Evolutionary conservation across 2,888 invertebrate species (phyloP).

Genomic region (Andrena minutula): DNA sequence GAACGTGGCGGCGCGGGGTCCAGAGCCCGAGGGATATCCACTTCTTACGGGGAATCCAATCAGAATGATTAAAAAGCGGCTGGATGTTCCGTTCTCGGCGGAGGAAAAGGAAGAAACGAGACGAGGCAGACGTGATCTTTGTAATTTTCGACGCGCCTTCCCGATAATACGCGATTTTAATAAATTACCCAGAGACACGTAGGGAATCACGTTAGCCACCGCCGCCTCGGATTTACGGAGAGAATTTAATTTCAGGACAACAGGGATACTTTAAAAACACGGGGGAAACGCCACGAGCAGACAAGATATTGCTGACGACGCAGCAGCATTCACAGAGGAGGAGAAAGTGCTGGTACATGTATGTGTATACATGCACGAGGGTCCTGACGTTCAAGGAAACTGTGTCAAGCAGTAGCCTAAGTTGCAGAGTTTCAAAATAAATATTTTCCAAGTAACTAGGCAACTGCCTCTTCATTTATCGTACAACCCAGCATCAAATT

Average conservation of each 20-base stretch:
- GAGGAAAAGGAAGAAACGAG: not conserved
- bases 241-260: slow-evolving; percentile 52
- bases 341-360: too few species aligned
- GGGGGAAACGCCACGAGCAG: slow-evolving; percentile 6
- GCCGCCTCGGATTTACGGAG: slow-evolving; percentile 41
- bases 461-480: too few species aligned
- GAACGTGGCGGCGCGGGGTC: not conserved
- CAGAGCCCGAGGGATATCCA: slow-evolving; percentile 9
- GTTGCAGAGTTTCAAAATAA: too few species aligned
- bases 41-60: slow-evolving; percentile 27
- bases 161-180: slow-evolving; percentile 57
- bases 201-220: slow-evolving; percentile 42
- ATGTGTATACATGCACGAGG: too few species aligned
- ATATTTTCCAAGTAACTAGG: too few species aligned
- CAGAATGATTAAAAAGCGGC: slow-evolving; percentile 51
- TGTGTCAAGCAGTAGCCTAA: too few species aligned
- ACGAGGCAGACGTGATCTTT: not conserved
- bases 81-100: not conserved
- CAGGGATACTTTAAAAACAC: slow-evolving; percentile 27
- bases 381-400: too few species aligned
- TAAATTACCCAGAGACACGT: slow-evolving; percentile 53
- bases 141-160: slow-evolving; percentile 22
- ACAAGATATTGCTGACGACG: slow-evolving; percentile 62
- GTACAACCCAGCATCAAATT: too few species aligned
- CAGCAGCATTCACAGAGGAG: slow-evolving; percentile 35